Percentiles rank a stretch among this genome's conserved stretches.
Evolutionary conservation across 2,888 invertebrate genomes (phyloP).

Genomic region (Xestia ashworthii): DNA sequence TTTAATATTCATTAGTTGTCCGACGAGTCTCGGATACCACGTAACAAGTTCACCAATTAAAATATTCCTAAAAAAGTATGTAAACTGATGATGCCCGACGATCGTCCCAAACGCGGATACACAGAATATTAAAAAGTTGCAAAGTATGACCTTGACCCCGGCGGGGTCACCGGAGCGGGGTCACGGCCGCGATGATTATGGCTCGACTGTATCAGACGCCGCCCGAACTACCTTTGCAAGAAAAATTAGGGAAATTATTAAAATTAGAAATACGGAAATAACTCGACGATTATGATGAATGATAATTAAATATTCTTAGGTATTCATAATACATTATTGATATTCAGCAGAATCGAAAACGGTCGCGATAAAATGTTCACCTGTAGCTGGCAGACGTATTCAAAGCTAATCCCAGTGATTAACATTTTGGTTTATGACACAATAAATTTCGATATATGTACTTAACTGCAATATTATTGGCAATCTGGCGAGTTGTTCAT

Average conservation of each 20-base stretch:
- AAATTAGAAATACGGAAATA: conserved; percentile 8
- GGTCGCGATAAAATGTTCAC: background rate
- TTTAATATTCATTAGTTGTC: background rate
- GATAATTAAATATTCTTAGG: background rate
- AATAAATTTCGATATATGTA: background rate
- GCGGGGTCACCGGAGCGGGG: background rate
- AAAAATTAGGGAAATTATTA: background rate
- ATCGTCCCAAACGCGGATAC: background rate
- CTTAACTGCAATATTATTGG: conserved; percentile 10
- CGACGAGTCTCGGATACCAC: background rate
- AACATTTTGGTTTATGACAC: conserved; percentile 21
- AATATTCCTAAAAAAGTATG: background rate
- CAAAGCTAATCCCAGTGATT: conserved; percentile 11
- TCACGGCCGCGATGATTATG: conserved; percentile 9
- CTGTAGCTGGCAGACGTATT: background rate
- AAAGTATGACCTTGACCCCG: conserved; percentile 15
- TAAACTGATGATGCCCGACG: background rate
- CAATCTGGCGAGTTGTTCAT: conserved; percentile 1
- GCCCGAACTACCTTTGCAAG: background rate
- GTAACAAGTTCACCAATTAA: background rate
- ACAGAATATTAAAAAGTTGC: background rate
- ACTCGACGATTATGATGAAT: conserved; percentile 5
- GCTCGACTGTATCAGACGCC: background rate
- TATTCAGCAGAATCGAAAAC: conserved; percentile 8
- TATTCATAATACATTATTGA: background rate